Conservation (phyloP, 1,140 invertebrate genomes). For the Drosophila kurseongensis region DNA sequence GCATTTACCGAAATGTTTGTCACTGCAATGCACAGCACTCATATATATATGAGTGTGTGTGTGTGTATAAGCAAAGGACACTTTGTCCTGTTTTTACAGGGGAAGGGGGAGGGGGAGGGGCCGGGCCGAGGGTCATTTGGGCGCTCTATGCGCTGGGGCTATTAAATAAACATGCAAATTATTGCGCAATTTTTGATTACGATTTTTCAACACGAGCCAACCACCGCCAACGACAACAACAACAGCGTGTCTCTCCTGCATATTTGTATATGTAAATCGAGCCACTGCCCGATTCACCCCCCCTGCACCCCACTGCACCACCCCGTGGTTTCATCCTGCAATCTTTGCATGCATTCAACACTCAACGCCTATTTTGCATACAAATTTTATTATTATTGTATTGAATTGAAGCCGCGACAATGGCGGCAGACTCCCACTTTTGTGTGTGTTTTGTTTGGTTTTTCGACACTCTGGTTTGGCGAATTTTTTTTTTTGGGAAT, state of each 20-base stretch:
- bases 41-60: conserved; percentile 1
- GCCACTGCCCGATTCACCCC: conserved; percentile 6
- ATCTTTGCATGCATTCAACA: conserved; percentile 78
- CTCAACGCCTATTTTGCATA: conserved; percentile 82
- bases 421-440: conserved; percentile 30
- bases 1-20: conserved; percentile 73
- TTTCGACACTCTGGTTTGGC: conserved; percentile 34
- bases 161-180: conserved; percentile 83
- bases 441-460: conserved; percentile 37
- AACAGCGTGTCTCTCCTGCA: conserved; percentile 48
- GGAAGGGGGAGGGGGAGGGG: not conserved
- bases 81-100: conserved; percentile 43
- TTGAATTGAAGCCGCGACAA: conserved; percentile 58
- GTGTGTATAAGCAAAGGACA: conserved; percentile 35
- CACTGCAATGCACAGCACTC: conserved; percentile 56
- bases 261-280: conserved; percentile 77
- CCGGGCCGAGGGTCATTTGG: conserved; percentile 20
- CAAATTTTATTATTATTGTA: conserved; percentile 83
- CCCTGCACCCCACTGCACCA: not conserved
- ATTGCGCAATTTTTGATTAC: conserved; percentile 83
- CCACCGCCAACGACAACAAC: conserved; percentile 12
- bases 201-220: conserved; percentile 64
- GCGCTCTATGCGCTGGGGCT: conserved; percentile 42
- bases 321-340: conserved; percentile 32
- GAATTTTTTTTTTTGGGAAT: conserved; percentile 43